phyloP scores from a whole-genome alignment of 2,113 vertebrate genomes.

The Amia ocellicauda region DNA sequence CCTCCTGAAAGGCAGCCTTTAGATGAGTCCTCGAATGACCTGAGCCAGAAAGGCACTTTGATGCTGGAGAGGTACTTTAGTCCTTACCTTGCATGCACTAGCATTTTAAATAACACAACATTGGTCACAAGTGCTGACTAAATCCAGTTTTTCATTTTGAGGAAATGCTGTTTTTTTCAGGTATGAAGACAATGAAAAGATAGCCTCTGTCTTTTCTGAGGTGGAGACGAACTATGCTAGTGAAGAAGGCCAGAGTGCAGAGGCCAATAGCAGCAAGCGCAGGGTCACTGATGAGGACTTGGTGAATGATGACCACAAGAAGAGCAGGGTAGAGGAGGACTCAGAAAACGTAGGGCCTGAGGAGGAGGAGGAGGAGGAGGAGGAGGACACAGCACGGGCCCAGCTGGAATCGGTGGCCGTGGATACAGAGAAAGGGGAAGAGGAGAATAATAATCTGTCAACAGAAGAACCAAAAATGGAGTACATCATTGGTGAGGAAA shows the following conservation, averaged over 20 bases:
- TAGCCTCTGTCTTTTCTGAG: conserved; percentile 27
- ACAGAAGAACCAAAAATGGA: conserved; percentile 32
- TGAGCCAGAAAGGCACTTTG: conserved; percentile 10
- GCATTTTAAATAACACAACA: too few relatives aligned
- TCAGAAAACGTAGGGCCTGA: too few relatives aligned
- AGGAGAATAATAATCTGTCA: conserved; percentile 28
- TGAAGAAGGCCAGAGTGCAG: conserved; percentile 29
- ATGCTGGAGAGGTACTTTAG: conserved; percentile 13
- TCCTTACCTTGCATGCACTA: background rate
- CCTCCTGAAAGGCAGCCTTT: background rate
- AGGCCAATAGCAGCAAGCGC: conserved; percentile 53
- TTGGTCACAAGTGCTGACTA: too few relatives aligned
- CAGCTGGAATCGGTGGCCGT: background rate
- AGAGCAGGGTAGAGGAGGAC: conserved; percentile 54
- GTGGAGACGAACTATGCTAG: conserved; percentile 44
- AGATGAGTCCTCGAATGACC: background rate
- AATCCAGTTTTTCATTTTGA: too few relatives aligned
- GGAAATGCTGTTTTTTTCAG: conserved; percentile 57
- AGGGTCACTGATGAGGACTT: conserved; percentile 47
- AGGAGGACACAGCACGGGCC: background rate
- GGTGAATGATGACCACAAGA: conserved; percentile 64
- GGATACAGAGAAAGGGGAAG: conserved; percentile 19
- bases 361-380: conserved; percentile 15
- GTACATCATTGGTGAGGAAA: conserved; percentile 56
- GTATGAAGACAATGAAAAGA: conserved; percentile 44